These are phyloP conservation scores for Vulpes ferrilata DNA, from an alignment of 2,113 vertebrate genomes.

Conservation along the genomic window DNA sequence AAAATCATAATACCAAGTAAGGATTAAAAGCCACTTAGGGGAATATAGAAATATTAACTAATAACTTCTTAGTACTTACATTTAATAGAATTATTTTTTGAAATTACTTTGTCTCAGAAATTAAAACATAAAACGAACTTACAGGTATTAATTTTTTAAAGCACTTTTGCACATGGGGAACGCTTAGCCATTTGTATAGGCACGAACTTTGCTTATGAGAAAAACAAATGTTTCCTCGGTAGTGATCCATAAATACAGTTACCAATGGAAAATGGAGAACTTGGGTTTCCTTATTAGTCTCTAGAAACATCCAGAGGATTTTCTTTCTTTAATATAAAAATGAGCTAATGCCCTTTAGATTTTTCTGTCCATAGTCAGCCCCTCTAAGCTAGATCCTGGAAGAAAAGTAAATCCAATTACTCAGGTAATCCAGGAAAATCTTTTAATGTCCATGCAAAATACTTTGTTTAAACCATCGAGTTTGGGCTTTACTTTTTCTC, in stretches of 20 bases:
- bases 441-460: neutral
- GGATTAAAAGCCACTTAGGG: constrained; percentile 73
- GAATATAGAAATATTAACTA: constrained; percentile 64
- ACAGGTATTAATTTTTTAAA: constrained; percentile 56
- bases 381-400: neutral
- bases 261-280: neutral
- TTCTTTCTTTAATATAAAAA: constrained; percentile 41
- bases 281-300: neutral
- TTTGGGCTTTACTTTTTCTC: neutral
- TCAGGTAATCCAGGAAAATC: neutral
- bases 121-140: constrained; percentile 68
- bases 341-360: neutral
- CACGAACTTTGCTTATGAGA: constrained; percentile 39
- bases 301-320: neutral
- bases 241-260: neutral
- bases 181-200: neutral
- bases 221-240: constrained; percentile 30
- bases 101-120: constrained; percentile 69
- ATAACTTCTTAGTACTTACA: constrained; percentile 58
- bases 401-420: neutral
- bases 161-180: constrained; percentile 40
- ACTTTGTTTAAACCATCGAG: neutral
- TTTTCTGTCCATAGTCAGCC: neutral
- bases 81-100: constrained; percentile 71
- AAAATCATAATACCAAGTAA: constrained; percentile 65